Evolutionary conservation across 2,888 invertebrate species (phyloP).

Genomic region (Actias luna): DNA sequence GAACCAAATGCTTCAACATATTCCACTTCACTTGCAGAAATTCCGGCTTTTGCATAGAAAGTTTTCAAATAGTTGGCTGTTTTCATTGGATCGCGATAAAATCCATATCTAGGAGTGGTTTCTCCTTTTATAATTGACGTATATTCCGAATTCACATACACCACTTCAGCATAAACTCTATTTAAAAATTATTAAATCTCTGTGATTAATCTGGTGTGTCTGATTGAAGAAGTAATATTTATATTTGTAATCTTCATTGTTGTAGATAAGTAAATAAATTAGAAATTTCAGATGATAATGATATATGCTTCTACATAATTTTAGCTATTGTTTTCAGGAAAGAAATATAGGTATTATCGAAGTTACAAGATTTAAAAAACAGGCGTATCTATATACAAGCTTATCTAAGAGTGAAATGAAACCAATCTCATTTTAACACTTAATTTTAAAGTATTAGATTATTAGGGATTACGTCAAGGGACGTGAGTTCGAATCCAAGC

Average conservation of each 20-base stretch:
- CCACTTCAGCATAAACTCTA: conserved; percentile 46
- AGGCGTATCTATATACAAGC: too few relatives aligned
- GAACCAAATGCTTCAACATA: conserved; percentile 87
- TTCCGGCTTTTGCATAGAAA: conserved; percentile 79
- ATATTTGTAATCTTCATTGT: too few relatives aligned
- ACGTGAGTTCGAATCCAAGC: too few relatives aligned
- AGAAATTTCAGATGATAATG: not conserved
- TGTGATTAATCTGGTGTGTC: not conserved
- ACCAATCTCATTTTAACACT: too few relatives aligned
- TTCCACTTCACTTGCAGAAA: conserved; percentile 79
- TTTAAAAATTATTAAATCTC: conserved; percentile 17
- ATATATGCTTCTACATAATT: not conserved
- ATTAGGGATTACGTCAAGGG: too few relatives aligned
- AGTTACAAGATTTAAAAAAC: too few relatives aligned
- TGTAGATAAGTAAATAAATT: too few relatives aligned
- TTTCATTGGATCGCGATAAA: conserved; percentile 32
- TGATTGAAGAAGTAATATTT: not conserved
- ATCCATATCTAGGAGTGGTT: conserved; percentile 35
- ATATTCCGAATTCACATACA: conserved; percentile 40
- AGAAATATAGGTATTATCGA: too few relatives aligned
- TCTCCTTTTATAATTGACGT: conserved; percentile 25
- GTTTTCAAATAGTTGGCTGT: conserved; percentile 38
- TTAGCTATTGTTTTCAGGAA: not conserved
- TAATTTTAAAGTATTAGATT: too few relatives aligned
- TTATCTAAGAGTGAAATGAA: too few relatives aligned